Base-by-base conservation (phyloP, 2,888 invertebrate species). In the Volucella inanis region DNA sequence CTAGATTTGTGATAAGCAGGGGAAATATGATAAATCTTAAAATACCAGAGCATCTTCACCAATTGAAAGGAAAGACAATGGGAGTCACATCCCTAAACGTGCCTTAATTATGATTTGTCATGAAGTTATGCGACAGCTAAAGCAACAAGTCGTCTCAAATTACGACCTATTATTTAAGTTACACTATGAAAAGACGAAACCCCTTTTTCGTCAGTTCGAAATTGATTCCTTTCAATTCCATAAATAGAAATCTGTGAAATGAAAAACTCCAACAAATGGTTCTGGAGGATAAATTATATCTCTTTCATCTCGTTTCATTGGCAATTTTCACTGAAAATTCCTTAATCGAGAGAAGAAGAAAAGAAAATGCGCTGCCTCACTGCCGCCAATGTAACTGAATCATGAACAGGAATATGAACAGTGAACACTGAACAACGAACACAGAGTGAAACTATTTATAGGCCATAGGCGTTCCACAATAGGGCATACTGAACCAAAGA, bases 261-360 rank as follows among this genome's bases (percentile, higher is more conserved):
- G 31, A 6, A n/a, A 50, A 71, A 31, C n/a, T 38, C 14, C 41
- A 55, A 62, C 55, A 62, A 62, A 62, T 47, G 45, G 54, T 54
- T 62, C 38, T 54, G 54, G n/a, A 43, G 47, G 31, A 65, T 75
- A 31, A 65, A 65, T 65, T 18, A 15, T 49, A 55, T 47, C 39
- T 14, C 57, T 70, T 62, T 47, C 62, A 70, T 77, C 76, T 67
- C 61, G 55, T 74, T 72, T 15, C 39, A 74, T 74, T 62, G 31
- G 31, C 31, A 31, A 31, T 31, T 31, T 31, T 31, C 31, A 31
- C 6, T 31, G 31, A 31, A 55, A 55, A 74, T 18, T 54, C 15
- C 22, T 43, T 47, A 74, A 55, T 64, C 47, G 68, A 47, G 6
- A 31, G 31, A 43, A 59, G 3, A 50, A 8, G 45, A 70, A 70